A percentile compares a stretch with the other conserved stretches of the same genome.
Conservation (phyloP, 1,140 invertebrate species). For the Drosophila lowei region DNA sequence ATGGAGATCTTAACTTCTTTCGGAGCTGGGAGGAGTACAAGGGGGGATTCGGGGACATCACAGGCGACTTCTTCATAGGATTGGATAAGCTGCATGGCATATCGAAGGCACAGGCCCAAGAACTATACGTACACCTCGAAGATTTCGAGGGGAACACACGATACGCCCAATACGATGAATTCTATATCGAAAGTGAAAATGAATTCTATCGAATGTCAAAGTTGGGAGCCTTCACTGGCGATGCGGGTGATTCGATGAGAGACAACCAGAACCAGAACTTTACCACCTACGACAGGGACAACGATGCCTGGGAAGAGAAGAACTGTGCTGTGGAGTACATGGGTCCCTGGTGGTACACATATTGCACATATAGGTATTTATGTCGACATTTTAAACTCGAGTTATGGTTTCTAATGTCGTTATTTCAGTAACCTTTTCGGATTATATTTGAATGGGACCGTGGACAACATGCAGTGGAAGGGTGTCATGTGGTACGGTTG, state of each 20-base stretch:
- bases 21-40: constrained; percentile 7
- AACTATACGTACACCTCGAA: too few species aligned
- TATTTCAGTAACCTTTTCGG: constrained; percentile 8
- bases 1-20: constrained; percentile 1
- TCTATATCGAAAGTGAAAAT: constrained; percentile 1
- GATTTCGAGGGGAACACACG: too few species aligned
- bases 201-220: not conserved
- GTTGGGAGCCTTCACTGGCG: constrained; percentile 1
- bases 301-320: not conserved
- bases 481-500: not conserved
- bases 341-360: not conserved
- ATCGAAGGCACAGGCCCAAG: not conserved
- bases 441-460: not conserved
- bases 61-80: constrained; percentile 3
- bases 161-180: too few species aligned
- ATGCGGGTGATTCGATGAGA: constrained; percentile 11
- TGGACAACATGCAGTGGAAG: not conserved
- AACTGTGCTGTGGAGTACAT: not conserved
- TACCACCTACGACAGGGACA: constrained; percentile 6
- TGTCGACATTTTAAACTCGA: not conserved
- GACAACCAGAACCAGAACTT: not conserved
- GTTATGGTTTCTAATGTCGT: too few species aligned
- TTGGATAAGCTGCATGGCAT: not conserved
- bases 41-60: constrained; percentile 1
- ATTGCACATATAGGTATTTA: constrained; percentile 2